Conservation (phyloP, 2,113 vertebrate species). For the Plestiodon gilberti region DNA sequence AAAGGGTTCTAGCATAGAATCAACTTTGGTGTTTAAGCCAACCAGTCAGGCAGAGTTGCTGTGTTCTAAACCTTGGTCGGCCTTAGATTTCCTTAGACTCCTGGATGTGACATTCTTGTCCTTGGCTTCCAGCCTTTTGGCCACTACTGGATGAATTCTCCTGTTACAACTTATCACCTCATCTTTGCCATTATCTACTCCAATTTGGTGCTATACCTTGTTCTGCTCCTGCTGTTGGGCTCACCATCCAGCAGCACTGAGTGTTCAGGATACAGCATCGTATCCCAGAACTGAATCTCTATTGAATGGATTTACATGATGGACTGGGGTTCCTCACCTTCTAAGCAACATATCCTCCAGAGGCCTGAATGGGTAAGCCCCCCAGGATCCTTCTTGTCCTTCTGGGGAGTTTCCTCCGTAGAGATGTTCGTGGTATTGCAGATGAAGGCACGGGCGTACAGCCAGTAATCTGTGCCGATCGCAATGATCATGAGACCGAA, state of each 20-base stretch:
- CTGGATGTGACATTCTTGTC: too few species aligned
- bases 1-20: too few species aligned
- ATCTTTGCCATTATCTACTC: not conserved
- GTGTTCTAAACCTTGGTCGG: too few species aligned
- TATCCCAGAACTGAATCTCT: not conserved
- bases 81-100: too few species aligned
- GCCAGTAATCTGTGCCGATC: slow-evolving; percentile 96
- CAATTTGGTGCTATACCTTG: not conserved
- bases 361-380: slow-evolving; percentile 93
- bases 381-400: slow-evolving; percentile 90
- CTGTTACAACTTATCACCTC: too few species aligned
- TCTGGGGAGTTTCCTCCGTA: slow-evolving; percentile 83
- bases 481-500: slow-evolving; percentile 96
- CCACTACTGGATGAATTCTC: too few species aligned
- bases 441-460: slow-evolving; percentile 91
- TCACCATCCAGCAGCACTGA: not conserved
- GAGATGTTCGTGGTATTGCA: slow-evolving; percentile 90
- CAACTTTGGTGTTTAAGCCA: too few species aligned
- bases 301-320: not conserved
- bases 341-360: slow-evolving; percentile 94
- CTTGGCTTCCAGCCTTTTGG: too few species aligned
- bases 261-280: not conserved
- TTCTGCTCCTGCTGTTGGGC: not conserved
- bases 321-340: slow-evolving; percentile 80
- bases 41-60: too few species aligned